phyloP scores from a whole-genome alignment of 1,140 invertebrate genomes.

The Procambarus virginalis region DNA sequence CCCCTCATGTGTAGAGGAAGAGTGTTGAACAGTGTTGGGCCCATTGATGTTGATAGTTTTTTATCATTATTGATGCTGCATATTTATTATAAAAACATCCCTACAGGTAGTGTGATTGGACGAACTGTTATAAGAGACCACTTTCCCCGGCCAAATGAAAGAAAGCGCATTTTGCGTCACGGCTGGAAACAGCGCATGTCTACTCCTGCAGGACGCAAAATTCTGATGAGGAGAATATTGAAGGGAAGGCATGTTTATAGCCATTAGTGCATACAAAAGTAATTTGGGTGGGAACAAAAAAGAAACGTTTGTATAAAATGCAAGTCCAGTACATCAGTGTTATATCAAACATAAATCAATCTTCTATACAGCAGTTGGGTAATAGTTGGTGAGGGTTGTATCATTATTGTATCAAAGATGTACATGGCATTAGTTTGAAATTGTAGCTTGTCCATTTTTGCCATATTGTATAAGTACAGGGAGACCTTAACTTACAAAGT shows the following conservation, averaged over 20 bases:
- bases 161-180: conserved; percentile 80
- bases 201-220: conserved; percentile 79
- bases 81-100: neutral
- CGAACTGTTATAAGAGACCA: conserved; percentile 49
- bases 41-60: too few species aligned
- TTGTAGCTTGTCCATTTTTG: too few species aligned
- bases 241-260: conserved; percentile 82
- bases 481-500: too few species aligned
- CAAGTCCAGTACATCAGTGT: too few species aligned
- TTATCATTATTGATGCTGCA: neutral
- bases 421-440: too few species aligned
- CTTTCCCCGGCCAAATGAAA: conserved; percentile 83
- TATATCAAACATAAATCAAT: too few species aligned
- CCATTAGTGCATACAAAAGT: conserved; percentile 76
- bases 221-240: conserved; percentile 84
- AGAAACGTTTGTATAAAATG: neutral
- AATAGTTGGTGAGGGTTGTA: too few species aligned
- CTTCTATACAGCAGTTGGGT: too few species aligned
- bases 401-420: too few species aligned
- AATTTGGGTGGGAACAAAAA: neutral
- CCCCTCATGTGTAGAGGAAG: too few species aligned
- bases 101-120: conserved; percentile 30
- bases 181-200: conserved; percentile 82
- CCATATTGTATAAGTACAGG: too few species aligned
- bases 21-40: too few species aligned